These are phyloP conservation scores for Galemys pyrenaicus DNA, from an alignment of 2,113 vertebrate genomes.

Conservation along the genomic window DNA sequence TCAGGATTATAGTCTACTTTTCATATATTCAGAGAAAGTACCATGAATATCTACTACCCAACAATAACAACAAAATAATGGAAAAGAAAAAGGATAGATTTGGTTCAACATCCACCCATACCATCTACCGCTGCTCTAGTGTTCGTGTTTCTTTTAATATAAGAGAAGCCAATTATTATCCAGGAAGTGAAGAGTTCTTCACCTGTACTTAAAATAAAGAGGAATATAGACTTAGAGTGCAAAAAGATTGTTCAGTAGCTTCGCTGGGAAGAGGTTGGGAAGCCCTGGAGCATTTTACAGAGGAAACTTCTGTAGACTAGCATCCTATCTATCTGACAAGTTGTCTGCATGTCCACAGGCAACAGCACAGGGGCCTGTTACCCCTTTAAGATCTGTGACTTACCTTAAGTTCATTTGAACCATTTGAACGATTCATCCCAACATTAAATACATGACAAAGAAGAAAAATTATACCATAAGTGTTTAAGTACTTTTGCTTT, in stretches of 20 bases:
- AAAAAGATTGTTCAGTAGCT: background rate
- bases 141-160: background rate
- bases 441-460: conserved; percentile 9
- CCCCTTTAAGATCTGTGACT: background rate
- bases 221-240: background rate
- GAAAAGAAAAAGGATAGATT: background rate
- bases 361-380: background rate
- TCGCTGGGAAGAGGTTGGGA: background rate
- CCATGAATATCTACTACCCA: background rate
- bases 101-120: background rate
- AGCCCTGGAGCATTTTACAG: background rate
- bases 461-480: background rate
- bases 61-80: background rate
- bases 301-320: background rate
- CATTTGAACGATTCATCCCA: background rate
- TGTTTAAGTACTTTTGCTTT: background rate
- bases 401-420: background rate
- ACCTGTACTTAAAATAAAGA: background rate
- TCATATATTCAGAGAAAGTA: background rate
- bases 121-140: background rate
- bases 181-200: background rate
- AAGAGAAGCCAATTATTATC: background rate
- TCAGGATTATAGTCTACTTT: background rate
- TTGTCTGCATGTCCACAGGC: background rate
- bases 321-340: background rate